Evolutionary conservation across 2,797 vertebrate species (phyloP), one percentile per base, ranked within the genome.

Genomic region (Tenualosa thibaudeaui): DNA sequence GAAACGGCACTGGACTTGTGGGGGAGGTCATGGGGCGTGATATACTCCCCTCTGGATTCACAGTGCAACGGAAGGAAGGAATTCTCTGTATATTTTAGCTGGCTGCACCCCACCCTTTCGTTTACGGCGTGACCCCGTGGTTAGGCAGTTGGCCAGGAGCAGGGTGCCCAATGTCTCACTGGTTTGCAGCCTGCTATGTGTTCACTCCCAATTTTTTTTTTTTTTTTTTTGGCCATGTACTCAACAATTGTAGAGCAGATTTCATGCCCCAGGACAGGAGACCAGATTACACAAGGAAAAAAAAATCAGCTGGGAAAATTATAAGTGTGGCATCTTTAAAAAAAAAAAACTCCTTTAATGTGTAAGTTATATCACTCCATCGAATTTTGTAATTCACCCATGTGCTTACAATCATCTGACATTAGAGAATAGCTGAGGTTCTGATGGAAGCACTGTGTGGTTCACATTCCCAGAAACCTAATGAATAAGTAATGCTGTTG

Each of bases 401-500:
- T 40, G 8, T 75, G 68, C 68, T 75, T 58, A 40, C 31, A 75
- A 31, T 43, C 17, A 31, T 43, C 68, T 40, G 65, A 15, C 31
- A 37, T 10, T 3, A 26, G 8, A 40, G 65, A 71, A 37, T 26
- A 71, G 65, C 26, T 13, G 65, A 0, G 68, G 31, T 19, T 75
- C 2, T 75, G 68, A 75, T 19, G 5, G 31, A 75, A 40, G 83
- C 19, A 26, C 15, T 24, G 2, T 86, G 68, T 4, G 50, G 78
- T 31, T 75, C 37, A 43, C 68, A 71, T 86, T 88, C 37, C 71
- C 81, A 85, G 40, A 68, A 85, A 84, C 43, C 85, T 89, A 84
- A 87, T 93, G 81, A 91, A 93, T 93, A 88, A 8, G 82, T 91
- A 43, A 92, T 90, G 86, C 88, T 90, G 89, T 91, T 92, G 91